phyloP scores from a whole-genome alignment of 2,113 vertebrate species.

The Notarius lentiginosus region DNA sequence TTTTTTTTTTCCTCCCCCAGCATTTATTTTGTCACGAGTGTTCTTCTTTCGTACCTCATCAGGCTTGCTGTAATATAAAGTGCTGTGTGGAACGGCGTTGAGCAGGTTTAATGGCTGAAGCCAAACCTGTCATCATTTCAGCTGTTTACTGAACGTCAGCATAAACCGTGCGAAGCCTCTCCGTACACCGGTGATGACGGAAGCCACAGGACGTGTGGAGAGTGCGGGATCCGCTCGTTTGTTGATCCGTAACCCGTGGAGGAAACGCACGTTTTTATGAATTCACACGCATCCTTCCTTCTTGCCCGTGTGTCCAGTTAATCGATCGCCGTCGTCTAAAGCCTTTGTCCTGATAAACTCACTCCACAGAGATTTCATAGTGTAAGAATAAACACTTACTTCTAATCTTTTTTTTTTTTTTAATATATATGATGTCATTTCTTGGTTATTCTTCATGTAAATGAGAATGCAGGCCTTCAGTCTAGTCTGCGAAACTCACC shows the following conservation, averaged over 20 bases:
- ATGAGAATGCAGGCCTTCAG: neutral
- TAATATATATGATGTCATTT: neutral
- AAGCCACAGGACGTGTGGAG: conserved; percentile 8
- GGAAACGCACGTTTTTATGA: neutral
- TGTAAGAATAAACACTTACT: neutral
- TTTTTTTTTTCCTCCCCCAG: too few species aligned
- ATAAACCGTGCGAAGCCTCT: neutral
- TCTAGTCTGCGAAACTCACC: neutral
- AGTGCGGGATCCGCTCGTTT: neutral
- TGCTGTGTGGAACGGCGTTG: neutral
- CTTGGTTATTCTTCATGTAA: neutral
- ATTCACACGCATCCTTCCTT: neutral
- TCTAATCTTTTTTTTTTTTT: neutral
- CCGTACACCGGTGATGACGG: conserved; percentile 45
- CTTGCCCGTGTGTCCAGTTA: conserved; percentile 13
- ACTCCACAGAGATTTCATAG: neutral
- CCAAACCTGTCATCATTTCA: conserved; percentile 11
- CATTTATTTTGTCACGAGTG: neutral
- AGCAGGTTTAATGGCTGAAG: neutral
- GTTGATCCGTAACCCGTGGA: conserved; percentile 9
- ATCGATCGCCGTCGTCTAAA: conserved; percentile 23
- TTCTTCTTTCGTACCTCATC: neutral
- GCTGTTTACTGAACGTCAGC: conserved; percentile 37
- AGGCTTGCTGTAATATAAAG: neutral
- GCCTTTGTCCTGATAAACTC: conserved; percentile 25